Percentiles rank a stretch among this genome's conserved stretches.
phyloP scores from a whole-genome alignment of 2,888 invertebrate genomes.

The Macrophya alboannulata region DNA sequence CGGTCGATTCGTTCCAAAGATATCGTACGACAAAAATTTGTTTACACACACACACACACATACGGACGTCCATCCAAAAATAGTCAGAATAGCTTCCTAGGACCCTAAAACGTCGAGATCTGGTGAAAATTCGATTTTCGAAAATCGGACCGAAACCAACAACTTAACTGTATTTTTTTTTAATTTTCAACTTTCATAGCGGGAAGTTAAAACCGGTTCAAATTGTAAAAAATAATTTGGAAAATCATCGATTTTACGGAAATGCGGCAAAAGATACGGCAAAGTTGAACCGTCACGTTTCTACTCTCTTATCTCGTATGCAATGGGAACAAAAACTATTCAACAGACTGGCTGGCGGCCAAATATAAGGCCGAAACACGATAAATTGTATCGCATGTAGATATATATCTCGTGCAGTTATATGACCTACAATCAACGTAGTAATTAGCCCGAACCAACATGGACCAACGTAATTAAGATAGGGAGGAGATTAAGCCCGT shows the following conservation, averaged over 20 bases:
- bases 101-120: too few species aligned
- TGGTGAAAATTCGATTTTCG: too few species aligned
- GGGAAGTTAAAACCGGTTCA: too few species aligned
- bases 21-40: too few species aligned
- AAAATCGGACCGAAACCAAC: too few species aligned
- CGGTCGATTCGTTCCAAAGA: too few species aligned
- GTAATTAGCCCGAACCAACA: neutral
- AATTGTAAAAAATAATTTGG: neutral
- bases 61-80: too few species aligned
- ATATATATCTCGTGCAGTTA: neutral
- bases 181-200: too few species aligned
- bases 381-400: slow-evolving; percentile 22
- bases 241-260: neutral
- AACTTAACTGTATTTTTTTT: too few species aligned
- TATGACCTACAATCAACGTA: slow-evolving; percentile 3
- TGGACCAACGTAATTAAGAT: slow-evolving; percentile 17
- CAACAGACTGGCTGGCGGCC: slow-evolving; percentile 11
- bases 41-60: too few species aligned
- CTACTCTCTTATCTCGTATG: neutral
- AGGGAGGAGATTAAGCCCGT: neutral
- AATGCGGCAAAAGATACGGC: neutral
- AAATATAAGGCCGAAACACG: neutral
- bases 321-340: neutral
- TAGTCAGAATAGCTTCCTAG: too few species aligned
- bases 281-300: neutral